A percentile compares a stretch with the other conserved stretches of the same genome.
phyloP scores from a whole-genome alignment of 53 echinoderm and acorn worm genomes.

The Echinometra lucunter region DNA sequence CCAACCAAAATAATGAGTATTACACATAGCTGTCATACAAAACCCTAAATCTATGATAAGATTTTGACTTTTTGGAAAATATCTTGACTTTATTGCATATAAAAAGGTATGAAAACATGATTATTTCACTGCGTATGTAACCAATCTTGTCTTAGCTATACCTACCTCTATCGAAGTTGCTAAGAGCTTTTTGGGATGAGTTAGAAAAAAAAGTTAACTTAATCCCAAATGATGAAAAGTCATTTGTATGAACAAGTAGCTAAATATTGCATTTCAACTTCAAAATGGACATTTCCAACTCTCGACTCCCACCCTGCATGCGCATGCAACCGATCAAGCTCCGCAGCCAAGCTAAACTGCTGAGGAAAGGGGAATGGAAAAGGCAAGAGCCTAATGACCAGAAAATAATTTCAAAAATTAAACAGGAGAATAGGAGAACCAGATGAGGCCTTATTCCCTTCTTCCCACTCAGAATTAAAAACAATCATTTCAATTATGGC shows the following conservation, averaged over 20 bases:
- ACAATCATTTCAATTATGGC: conserved; percentile 60
- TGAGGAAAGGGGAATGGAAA: background rate
- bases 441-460: conserved; percentile 58
- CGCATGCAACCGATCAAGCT: background rate
- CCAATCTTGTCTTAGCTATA: too few species aligned
- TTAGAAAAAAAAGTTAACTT: background rate
- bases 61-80: too few species aligned
- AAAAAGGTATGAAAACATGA: too few species aligned
- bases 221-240: background rate
- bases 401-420: conserved; percentile 59
- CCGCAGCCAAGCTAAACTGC: background rate
- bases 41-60: too few species aligned
- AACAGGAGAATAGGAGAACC: conserved; percentile 48
- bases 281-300: background rate
- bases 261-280: background rate
- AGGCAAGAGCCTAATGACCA: conserved; percentile 48
- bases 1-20: too few species aligned
- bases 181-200: background rate
- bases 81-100: too few species aligned
- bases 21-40: too few species aligned
- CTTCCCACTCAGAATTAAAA: conserved; percentile 62
- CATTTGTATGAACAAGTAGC: background rate
- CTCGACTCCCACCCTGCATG: background rate
- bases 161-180: too few species aligned
- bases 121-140: too few species aligned